These are phyloP conservation scores for Saxicola maurus DNA, from an alignment of 2,797 vertebrate species.

Conservation along the genomic window DNA sequence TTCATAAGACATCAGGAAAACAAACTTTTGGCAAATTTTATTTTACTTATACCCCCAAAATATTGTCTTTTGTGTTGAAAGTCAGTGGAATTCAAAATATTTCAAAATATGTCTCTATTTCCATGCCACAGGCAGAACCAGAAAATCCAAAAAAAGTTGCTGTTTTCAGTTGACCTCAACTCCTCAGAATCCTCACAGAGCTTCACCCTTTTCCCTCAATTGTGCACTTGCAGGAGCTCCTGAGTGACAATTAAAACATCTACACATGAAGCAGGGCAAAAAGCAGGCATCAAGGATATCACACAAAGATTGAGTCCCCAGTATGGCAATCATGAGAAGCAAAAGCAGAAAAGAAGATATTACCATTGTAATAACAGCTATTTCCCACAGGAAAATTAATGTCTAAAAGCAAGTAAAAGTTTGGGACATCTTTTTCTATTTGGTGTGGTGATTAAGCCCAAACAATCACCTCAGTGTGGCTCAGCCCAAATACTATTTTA, in stretches of 20 bases:
- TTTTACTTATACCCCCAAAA: not conserved
- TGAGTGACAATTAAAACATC: not conserved
- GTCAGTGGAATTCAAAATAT: not conserved
- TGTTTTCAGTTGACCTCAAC: not conserved
- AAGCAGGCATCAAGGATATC: not conserved
- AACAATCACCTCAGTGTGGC: not conserved
- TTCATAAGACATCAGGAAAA: not conserved
- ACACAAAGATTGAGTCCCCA: not conserved
- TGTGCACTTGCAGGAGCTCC: accelerated
- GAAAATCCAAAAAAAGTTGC: not conserved
- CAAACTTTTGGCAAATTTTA: not conserved
- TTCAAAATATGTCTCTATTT: not conserved
- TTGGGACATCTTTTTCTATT: not conserved
- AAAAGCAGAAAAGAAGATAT: not conserved
- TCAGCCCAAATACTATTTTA: not conserved
- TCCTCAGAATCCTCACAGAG: not conserved
- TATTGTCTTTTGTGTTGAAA: not conserved
- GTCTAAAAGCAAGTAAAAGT: not conserved
- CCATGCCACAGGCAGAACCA: not conserved
- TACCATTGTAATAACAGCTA: not conserved
- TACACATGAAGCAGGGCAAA: not conserved
- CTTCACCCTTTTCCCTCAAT: not conserved
- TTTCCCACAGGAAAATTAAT: not conserved
- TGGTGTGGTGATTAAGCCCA: not conserved
- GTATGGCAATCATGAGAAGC: not conserved